phyloP scores from a whole-genome alignment of 2,797 vertebrate species.

The Parotocinclus haroldoi region DNA sequence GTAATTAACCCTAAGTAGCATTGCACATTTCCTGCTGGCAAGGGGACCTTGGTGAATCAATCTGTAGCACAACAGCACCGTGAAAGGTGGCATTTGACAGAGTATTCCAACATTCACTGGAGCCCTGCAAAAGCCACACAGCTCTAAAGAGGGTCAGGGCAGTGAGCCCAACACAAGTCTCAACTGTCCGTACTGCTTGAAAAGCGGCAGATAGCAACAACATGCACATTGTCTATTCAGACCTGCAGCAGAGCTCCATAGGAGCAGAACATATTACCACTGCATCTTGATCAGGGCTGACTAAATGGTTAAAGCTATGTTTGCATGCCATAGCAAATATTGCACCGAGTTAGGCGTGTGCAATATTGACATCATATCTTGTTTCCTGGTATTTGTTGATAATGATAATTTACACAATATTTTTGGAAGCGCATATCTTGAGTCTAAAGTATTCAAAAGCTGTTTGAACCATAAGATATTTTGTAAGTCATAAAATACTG shows the following conservation, averaged over 20 bases:
- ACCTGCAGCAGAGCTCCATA: slow-evolving; percentile 30
- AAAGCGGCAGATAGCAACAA: slow-evolving; percentile 43
- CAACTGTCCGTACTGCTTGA: slow-evolving; percentile 32
- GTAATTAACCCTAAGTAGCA: slow-evolving; percentile 92
- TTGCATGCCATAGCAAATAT: no score
- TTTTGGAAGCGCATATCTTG: no score
- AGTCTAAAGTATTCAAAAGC: no score
- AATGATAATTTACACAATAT: no score
- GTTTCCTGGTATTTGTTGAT: slow-evolving; percentile 2
- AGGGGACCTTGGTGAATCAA: slow-evolving; percentile 90
- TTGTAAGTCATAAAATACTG: no score
- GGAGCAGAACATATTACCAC: slow-evolving; percentile 69
- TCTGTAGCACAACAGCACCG: slow-evolving; percentile 86
- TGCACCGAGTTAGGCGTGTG: no score
- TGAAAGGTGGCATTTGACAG: slow-evolving; percentile 85
- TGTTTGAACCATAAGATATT: no score
- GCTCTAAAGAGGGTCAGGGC: slow-evolving; percentile 80
- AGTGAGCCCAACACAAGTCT: slow-evolving; percentile 74
- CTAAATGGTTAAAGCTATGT: no score
- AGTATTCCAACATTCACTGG: slow-evolving; percentile 68
- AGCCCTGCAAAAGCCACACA: slow-evolving; percentile 68
- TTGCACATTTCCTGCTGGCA: slow-evolving; percentile 88
- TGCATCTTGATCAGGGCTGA: slow-evolving; percentile 75
- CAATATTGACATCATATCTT: background rate
- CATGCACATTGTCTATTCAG: slow-evolving; percentile 38